Base-by-base conservation (phyloP, 2,113 vertebrate species). In the Tragulus kanchil region DNA sequence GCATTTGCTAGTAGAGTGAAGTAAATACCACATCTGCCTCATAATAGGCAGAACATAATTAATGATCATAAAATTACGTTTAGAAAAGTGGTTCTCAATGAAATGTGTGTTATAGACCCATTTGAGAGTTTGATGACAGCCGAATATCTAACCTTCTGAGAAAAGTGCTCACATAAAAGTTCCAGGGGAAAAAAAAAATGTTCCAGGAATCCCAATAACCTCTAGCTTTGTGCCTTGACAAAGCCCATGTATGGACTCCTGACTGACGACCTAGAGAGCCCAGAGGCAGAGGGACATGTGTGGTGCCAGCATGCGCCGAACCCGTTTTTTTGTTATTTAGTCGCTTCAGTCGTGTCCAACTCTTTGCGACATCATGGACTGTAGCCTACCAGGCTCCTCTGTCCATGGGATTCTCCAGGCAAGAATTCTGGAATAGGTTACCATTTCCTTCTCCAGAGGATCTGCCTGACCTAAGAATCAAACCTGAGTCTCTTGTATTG, bases 41-140 rank as follows among this genome's bases (percentile, higher is more conserved):
- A 89, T 61, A 85, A n/a, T 69, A 85, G 87, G 61, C 17, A 75
- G 64, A 95, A 36, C 59, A 50, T 75, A 91, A 85, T 81, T 73
- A 50, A 73, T 91, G 48, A 64, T 94, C 26, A 62, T 90, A 83
- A 89, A 71, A 54, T 58, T 45, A 71, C 56, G 89, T 81, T 56
- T 85, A 75, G 79, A 90, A 77, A 93, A 77, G n/a, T 81, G 56
- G 15, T 48, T 92, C 84, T 79, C 89, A 79, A 93, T 78, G 54
- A 95, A 19, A 75, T 69, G 64, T 69, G 64, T 45, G 5, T 81
- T 85, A 65, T 10, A 73, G 86, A 88, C 28, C 13, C 36, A 19
- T 90, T 77, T 87, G 75, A 89, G 73, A 90, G 64, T 83, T 95
- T 71, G 45, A 62, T 83, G 25, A 96, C 58, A 23, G 67, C 69